Evolutionary conservation across 2,797 vertebrate species (phyloP).

Genomic region (Clamator glandarius): DNA sequence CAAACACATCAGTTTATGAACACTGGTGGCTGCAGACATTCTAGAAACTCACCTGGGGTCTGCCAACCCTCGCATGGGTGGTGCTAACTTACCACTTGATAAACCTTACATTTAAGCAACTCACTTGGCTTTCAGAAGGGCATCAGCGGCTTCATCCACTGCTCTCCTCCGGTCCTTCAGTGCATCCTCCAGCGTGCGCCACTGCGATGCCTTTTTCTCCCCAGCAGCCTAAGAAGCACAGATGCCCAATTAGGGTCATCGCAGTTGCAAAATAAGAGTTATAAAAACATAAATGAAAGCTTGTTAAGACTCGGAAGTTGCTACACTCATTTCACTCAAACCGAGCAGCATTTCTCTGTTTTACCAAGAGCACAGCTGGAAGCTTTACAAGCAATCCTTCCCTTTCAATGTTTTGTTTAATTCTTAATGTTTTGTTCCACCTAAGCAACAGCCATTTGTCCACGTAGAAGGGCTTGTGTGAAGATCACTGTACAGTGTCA

Average conservation of each 20-base stretch:
- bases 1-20: background rate
- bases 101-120: constrained; percentile 17
- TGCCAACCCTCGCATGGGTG: background rate
- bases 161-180: constrained; percentile 84
- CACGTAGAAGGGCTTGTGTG: fast-evolving
- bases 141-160: constrained; percentile 85
- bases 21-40: fast-evolving
- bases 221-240: constrained; percentile 78
- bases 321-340: background rate
- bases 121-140: constrained; percentile 91
- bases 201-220: constrained; percentile 88
- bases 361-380: background rate
- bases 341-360: background rate
- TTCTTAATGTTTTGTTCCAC: background rate
- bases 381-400: background rate
- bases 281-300: background rate
- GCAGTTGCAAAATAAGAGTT: background rate
- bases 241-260: background rate
- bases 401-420: background rate
- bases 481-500: background rate
- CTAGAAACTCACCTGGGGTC: background rate
- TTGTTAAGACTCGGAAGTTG: background rate
- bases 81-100: fast-evolving
- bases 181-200: constrained; percentile 90
- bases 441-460: background rate